These are phyloP conservation scores for Syngnathus rostellatus DNA, from an alignment of 2,797 vertebrate species.

Conservation along the genomic window DNA sequence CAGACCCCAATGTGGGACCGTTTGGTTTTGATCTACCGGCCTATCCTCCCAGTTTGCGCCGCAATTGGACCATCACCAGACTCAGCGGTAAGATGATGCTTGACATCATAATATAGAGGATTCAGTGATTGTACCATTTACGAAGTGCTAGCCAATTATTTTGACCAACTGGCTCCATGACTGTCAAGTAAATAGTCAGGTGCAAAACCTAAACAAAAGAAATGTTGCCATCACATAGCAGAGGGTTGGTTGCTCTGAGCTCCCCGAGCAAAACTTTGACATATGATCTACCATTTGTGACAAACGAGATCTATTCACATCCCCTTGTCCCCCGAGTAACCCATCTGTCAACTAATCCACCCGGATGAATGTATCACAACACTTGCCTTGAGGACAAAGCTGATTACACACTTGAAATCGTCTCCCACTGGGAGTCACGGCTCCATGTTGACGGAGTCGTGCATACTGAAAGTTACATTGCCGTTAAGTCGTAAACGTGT, in stretches of 20 bases:
- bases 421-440: slow-evolving; percentile 44
- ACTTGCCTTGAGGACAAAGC: slow-evolving; percentile 63
- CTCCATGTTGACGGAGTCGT: slow-evolving; percentile 48
- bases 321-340: slow-evolving; percentile 51
- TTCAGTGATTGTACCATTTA: slow-evolving; percentile 1
- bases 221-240: background rate
- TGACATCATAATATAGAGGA: background rate
- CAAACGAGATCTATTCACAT: slow-evolving; percentile 62
- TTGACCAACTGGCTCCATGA: background rate
- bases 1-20: slow-evolving; percentile 88
- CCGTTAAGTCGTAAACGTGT: slow-evolving; percentile 4
- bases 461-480: slow-evolving; percentile 43
- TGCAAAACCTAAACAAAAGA: background rate
- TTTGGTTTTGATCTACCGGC: slow-evolving; percentile 93
- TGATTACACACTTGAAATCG: slow-evolving; percentile 56
- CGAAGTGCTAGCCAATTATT: background rate
- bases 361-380: slow-evolving; percentile 59
- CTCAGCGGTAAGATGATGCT: slow-evolving; percentile 74
- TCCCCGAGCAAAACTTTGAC: slow-evolving; percentile 45
- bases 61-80: slow-evolving; percentile 93
- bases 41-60: slow-evolving; percentile 77
- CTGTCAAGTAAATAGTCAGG: no score
- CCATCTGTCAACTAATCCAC: slow-evolving; percentile 57
- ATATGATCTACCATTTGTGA: slow-evolving; percentile 54
- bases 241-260: slow-evolving; percentile 34